Evolutionary conservation across 2,797 vertebrate species (phyloP).

Genomic region (Microchirus variegatus): DNA sequence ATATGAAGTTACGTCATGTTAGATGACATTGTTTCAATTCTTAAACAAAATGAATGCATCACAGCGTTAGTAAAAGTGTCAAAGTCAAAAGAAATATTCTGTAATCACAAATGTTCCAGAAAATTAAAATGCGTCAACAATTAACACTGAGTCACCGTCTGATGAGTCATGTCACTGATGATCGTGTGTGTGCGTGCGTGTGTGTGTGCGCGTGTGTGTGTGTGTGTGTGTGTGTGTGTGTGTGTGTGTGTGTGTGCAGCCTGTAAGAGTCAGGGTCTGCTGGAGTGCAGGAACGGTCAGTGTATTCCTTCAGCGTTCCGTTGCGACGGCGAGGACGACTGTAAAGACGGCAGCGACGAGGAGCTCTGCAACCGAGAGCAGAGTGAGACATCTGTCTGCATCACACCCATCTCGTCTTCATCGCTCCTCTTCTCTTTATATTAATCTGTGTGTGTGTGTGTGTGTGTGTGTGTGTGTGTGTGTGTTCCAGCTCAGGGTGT

Average conservation of each 20-base stretch:
- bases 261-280: slow-evolving; percentile 90
- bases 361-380: slow-evolving; percentile 82
- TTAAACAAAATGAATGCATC: too few species aligned
- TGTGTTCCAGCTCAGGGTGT: slow-evolving; percentile 75
- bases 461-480: slow-evolving; percentile 26
- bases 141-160: too few species aligned
- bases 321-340: slow-evolving; percentile 94
- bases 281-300: slow-evolving; percentile 90
- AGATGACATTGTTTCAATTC: too few species aligned
- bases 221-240: slow-evolving; percentile 13
- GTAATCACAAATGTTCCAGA: too few species aligned
- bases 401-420: background rate
- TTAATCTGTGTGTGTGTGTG: background rate
- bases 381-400: slow-evolving; percentile 46
- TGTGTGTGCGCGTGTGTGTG: slow-evolving; percentile 21
- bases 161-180: background rate
- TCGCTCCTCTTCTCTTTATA: background rate
- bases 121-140: too few species aligned
- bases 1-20: too few species aligned
- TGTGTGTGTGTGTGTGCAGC: slow-evolving; percentile 74
- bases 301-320: slow-evolving; percentile 90
- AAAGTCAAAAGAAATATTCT: too few species aligned
- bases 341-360: slow-evolving; percentile 94
- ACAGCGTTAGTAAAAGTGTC: too few species aligned
- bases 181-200: background rate